Conservation (phyloP, 2,797 vertebrate genomes). For the Galago senegalensis region DNA sequence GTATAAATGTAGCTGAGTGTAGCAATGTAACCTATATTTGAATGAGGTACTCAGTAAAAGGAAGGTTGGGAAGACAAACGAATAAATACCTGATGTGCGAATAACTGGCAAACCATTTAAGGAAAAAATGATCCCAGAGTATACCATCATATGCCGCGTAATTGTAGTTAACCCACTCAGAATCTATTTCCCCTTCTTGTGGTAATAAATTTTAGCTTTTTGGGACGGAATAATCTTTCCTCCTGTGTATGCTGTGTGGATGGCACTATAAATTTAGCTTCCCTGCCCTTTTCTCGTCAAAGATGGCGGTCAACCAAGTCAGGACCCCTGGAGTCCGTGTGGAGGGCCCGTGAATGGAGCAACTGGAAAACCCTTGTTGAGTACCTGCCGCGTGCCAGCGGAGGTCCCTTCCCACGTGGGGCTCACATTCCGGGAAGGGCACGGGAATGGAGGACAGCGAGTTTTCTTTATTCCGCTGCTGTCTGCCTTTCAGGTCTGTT, state of each 20-base stretch:
- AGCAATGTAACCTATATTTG: not conserved
- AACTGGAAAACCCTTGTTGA: not conserved
- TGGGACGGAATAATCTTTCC: not conserved
- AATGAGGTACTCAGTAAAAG: not conserved
- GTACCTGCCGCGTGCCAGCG: not conserved
- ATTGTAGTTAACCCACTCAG: not conserved
- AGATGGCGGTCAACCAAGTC: not conserved
- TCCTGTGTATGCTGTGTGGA: not conserved
- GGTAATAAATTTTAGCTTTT: not conserved
- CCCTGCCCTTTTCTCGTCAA: not conserved
- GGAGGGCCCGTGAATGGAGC: not conserved
- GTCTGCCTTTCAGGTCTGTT: not conserved
- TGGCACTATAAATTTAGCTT: not conserved
- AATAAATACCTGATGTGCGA: not conserved
- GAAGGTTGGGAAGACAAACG: not conserved
- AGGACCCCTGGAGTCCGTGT: not conserved
- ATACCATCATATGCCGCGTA: not conserved
- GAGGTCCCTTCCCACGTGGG: no score
- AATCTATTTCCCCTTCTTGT: not conserved
- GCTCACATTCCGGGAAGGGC: not conserved
- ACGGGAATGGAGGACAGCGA: fast-evolving
- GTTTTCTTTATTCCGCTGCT: not conserved
- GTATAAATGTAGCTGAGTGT: not conserved
- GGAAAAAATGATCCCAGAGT: not conserved
- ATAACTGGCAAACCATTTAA: not conserved